These are phyloP conservation scores for Leucozona laternaria DNA, from an alignment of 2,888 invertebrate species.

Conservation along the genomic window DNA sequence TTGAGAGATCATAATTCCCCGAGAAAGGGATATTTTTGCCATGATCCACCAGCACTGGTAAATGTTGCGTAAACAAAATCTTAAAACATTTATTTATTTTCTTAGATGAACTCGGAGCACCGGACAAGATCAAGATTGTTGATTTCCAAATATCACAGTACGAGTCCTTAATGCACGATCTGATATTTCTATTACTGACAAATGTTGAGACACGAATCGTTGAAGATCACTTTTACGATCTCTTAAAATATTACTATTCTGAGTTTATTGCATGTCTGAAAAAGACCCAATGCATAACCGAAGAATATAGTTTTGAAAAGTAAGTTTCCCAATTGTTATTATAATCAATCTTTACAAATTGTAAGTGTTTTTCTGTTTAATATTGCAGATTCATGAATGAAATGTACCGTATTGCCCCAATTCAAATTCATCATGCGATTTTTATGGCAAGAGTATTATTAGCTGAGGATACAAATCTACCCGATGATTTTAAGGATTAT, in stretches of 20 bases:
- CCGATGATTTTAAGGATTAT: conserved; percentile 83
- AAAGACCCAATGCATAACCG: conserved; percentile 82
- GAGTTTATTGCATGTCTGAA: conserved; percentile 83
- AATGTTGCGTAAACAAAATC: too few species aligned
- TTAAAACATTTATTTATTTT: not conserved
- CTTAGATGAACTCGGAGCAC: conserved; percentile 80
- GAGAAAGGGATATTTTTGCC: too few species aligned
- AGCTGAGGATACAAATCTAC: conserved; percentile 84
- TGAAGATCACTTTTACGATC: conserved; percentile 84
- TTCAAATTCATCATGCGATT: conserved; percentile 84
- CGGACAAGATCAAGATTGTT: conserved; percentile 85
- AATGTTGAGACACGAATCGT: conserved; percentile 84
- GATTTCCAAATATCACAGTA: conserved; percentile 86
- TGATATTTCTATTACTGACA: conserved; percentile 85
- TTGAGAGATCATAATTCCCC: too few species aligned
- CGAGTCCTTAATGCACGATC: conserved; percentile 84
- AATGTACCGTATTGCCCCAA: conserved; percentile 82
- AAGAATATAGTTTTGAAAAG: conserved; percentile 82
- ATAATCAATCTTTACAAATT: too few species aligned
- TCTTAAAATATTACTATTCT: conserved; percentile 85
- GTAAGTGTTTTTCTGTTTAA: conserved; percentile 79
- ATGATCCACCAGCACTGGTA: too few species aligned
- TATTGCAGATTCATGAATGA: conserved; percentile 82
- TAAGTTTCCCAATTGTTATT: conserved; percentile 77
- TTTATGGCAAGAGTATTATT: conserved; percentile 85